Conservation (phyloP, 2,113 vertebrate genomes). For the Microtus richardsoni region DNA sequence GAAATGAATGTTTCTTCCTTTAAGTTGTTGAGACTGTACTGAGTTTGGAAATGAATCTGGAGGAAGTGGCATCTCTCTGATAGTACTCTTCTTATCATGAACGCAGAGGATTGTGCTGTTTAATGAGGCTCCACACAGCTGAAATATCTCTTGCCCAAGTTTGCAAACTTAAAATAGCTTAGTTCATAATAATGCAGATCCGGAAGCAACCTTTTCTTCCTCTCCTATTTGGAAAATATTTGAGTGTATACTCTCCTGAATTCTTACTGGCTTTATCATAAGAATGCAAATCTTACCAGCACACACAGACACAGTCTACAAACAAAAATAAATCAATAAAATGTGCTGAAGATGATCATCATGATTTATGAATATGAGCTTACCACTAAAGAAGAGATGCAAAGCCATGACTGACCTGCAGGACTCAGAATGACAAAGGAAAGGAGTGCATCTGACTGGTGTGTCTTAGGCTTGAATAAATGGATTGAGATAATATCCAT, state of each 20-base stretch:
- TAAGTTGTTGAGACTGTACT: not conserved
- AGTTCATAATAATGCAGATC: not conserved
- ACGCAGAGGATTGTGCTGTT: too few species aligned
- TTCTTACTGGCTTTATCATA: not conserved
- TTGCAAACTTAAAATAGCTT: not conserved
- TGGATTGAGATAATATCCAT: not conserved
- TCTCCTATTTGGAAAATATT: not conserved
- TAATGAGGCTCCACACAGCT: too few species aligned
- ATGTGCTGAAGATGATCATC: not conserved
- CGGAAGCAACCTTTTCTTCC: not conserved
- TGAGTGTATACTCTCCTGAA: too few species aligned
- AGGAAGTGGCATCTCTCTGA: not conserved
- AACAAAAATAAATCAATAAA: not conserved
- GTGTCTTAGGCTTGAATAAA: not conserved
- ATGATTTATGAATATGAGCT: not conserved
- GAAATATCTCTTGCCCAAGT: not conserved
- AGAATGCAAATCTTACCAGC: not conserved
- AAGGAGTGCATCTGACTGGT: too few species aligned
- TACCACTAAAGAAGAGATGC: not conserved
- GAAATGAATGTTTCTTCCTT: not conserved
- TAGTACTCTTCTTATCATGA: not conserved
- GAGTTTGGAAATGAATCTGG: not conserved
- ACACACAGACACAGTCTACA: not conserved
- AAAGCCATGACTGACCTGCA: not conserved
- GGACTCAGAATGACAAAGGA: not conserved